These are phyloP conservation scores for Tympanoctomys barrerae DNA, from an alignment of 2,797 vertebrate genomes.

Conservation along the genomic window DNA sequence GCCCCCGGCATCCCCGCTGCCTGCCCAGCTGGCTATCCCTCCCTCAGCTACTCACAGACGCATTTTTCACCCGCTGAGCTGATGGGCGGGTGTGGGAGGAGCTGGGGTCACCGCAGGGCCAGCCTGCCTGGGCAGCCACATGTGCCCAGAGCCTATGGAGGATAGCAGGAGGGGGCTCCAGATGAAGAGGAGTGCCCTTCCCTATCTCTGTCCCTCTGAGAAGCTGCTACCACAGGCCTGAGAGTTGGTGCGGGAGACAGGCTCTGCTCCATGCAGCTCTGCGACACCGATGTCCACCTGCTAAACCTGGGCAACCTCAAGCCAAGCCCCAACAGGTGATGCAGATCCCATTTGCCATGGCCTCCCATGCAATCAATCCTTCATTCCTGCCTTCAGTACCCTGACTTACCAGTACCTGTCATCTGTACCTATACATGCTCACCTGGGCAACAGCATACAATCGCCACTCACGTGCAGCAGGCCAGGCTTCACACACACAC, in stretches of 20 bases:
- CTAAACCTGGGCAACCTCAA: neutral
- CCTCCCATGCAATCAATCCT: neutral
- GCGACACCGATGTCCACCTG: neutral
- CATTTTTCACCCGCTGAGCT: constrained; percentile 49
- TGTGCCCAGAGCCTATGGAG: neutral
- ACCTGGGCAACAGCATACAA: constrained; percentile 27
- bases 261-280: neutral
- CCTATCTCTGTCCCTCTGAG: neutral
- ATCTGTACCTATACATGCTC: neutral
- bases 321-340: constrained; percentile 73
- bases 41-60: constrained; percentile 56
- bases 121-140: constrained; percentile 40
- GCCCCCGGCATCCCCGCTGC: constrained; percentile 43
- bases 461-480: neutral
- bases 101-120: constrained; percentile 59
- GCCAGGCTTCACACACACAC: neutral
- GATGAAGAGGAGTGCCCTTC: neutral
- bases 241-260: neutral
- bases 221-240: neutral
- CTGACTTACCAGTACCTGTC: constrained; percentile 1
- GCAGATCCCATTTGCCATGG: neutral
- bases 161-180: neutral
- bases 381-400: neutral
- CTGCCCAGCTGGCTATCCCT: constrained; percentile 5
- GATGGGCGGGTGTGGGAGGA: neutral